Base-by-base conservation (phyloP, 2,888 invertebrate genomes). In the Aplocera efformata region DNA sequence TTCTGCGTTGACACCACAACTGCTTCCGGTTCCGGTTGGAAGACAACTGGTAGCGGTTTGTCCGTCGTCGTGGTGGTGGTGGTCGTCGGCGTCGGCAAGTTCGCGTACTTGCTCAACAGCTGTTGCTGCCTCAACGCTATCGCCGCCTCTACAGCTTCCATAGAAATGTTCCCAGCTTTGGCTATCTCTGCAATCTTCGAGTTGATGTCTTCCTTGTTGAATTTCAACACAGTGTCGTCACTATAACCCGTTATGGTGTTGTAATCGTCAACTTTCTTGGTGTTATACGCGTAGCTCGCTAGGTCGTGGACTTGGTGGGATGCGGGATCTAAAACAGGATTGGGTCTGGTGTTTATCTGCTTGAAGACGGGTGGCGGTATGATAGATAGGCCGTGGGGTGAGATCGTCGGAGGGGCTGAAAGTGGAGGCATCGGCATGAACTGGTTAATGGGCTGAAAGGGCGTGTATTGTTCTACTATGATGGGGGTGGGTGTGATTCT, bases 141-240 rank as follows among this genome's bases (percentile, higher is more conserved):
- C 0, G 94, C 94, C 6, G 94, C 91, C 61, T 94, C 93, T 1
- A 95, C 90, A 5, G 94, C 93, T 43, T 94, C 94, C 66, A 94
- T 92, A 0, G 94, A 94, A 10, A 95, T 92, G 63, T 96, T 96
- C 8, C 94, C 94, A 3, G 93, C 93, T 42, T 92, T 91, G 0
- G 94, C 89, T 42, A 89, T 88, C 58, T 89, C 88, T 2, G 79
- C 80, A 49, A 89, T 89, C 63, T 88, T 89, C 2, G 77, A 63
- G 56, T 81, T 81, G 7, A 89, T 81, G 42, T 88, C 86, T 45
- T 88, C 84, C 32, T 85, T 85, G 34, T 73, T 82, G 41, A 84
- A 69, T 28, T 83, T 83, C 9, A 88, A 52, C 0, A 72, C 59
- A 1, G 79, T 80, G 29, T 88, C 88, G 34, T 88, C 88, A 27